phyloP scores from a whole-genome alignment of 2,888 invertebrate species.

The Drosophila pseudotakahashii region DNA sequence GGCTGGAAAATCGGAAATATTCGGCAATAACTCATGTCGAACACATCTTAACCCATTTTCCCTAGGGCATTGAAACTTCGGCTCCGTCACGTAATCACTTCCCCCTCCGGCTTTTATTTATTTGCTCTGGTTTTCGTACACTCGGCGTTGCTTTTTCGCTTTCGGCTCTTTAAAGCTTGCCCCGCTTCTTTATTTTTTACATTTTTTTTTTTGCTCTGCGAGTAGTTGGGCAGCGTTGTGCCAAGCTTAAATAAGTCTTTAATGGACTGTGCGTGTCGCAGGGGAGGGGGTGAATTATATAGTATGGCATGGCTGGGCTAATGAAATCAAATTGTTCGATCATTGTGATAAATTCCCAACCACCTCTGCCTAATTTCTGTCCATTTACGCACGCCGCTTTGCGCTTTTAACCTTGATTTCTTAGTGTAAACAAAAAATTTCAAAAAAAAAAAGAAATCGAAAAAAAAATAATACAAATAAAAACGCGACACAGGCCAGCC shows the following conservation, averaged over 20 bases:
- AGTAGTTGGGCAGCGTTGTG: slow-evolving; percentile 13
- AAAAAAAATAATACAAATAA: slow-evolving; percentile 26
- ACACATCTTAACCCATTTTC: slow-evolving; percentile 6
- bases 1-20: background rate
- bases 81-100: slow-evolving; percentile 31
- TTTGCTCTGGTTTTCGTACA: slow-evolving; percentile 44
- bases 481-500: slow-evolving; percentile 28
- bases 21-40: slow-evolving; percentile 3
- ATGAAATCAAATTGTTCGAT: slow-evolving; percentile 50
- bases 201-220: background rate
- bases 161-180: slow-evolving; percentile 36
- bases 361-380: slow-evolving; percentile 59
- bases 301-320: slow-evolving; percentile 27
- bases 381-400: slow-evolving; percentile 71
- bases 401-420: slow-evolving; percentile 79
- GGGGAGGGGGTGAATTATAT: slow-evolving; percentile 5
- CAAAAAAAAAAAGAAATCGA: slow-evolving; percentile 12
- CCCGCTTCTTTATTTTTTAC: background rate
- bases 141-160: slow-evolving; percentile 29
- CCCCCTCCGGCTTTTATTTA: slow-evolving; percentile 29
- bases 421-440: slow-evolving; percentile 71
- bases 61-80: slow-evolving; percentile 33
- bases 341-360: slow-evolving; percentile 71
- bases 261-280: slow-evolving; percentile 36
- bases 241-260: slow-evolving; percentile 37